Percentiles rank a stretch among this genome's conserved stretches.
Conservation (phyloP, 2,888 invertebrate genomes). For the Heliconius ismenius region DNA sequence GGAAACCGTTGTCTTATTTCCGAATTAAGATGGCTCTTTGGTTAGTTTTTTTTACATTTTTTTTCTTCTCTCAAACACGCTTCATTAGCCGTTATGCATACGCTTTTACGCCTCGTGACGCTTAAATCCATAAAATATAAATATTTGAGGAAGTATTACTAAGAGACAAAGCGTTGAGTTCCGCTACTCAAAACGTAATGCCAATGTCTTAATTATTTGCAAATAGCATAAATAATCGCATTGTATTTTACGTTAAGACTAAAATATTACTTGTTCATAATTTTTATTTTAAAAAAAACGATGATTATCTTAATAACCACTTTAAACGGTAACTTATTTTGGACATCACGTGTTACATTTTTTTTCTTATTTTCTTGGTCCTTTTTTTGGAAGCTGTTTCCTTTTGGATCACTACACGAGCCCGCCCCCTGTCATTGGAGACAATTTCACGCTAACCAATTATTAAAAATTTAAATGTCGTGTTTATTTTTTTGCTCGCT, state of each 20-base stretch:
- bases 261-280: neutral
- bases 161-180: too few relatives aligned
- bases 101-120: constrained; percentile 12
- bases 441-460: constrained; percentile 73
- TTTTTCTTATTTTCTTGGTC: constrained; percentile 27
- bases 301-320: neutral
- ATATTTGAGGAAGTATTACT: neutral
- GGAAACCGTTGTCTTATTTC: neutral
- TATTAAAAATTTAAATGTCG: constrained; percentile 58
- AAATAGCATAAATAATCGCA: neutral
- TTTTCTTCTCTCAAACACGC: constrained; percentile 14
- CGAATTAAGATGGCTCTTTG: neutral
- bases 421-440: constrained; percentile 56
- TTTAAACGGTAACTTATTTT: neutral
- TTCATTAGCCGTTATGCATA: constrained; percentile 24
- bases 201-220: too few relatives aligned
- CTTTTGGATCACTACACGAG: constrained; percentile 50
- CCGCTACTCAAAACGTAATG: too few relatives aligned
- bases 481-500: constrained; percentile 37
- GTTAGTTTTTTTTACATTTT: neutral
- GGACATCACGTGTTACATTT: constrained; percentile 23
- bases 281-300: too few relatives aligned
- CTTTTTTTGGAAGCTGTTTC: constrained; percentile 37
- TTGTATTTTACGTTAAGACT: neutral
- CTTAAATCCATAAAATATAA: neutral